Percentiles rank a stretch among this genome's conserved stretches.
Evolutionary conservation across 2,888 invertebrate species (phyloP).

Genomic region (Mantis religiosa): DNA sequence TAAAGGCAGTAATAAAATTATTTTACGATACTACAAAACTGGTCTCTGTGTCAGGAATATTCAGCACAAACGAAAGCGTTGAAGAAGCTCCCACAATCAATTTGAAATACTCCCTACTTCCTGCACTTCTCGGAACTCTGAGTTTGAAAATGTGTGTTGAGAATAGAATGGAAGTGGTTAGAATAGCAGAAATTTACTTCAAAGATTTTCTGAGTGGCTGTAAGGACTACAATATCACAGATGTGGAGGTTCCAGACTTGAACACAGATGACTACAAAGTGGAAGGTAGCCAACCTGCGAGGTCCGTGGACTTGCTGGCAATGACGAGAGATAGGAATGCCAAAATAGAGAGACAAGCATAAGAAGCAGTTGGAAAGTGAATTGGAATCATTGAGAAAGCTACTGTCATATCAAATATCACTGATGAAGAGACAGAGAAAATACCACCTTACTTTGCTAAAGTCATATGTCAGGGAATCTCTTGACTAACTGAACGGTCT

Average conservation of each 20-base stretch:
- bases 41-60: slow-evolving; percentile 76
- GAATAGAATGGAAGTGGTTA: slow-evolving; percentile 64
- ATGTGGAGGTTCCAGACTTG: slow-evolving; percentile 47
- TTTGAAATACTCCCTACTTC: slow-evolving; percentile 78
- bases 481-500: slow-evolving; percentile 77
- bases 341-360: slow-evolving; percentile 74
- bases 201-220: slow-evolving; percentile 80
- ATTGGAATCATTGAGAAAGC: slow-evolving; percentile 60
- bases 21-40: slow-evolving; percentile 79
- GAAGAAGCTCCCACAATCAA: slow-evolving; percentile 83
- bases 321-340: slow-evolving; percentile 26
- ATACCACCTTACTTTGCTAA: slow-evolving; percentile 73
- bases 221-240: slow-evolving; percentile 73
- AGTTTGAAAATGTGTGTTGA: slow-evolving; percentile 65
- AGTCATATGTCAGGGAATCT: slow-evolving; percentile 67
- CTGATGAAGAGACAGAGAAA: slow-evolving; percentile 75
- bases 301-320: slow-evolving; percentile 29
- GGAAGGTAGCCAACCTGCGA: not conserved
- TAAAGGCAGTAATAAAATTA: slow-evolving; percentile 65
- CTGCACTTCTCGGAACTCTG: slow-evolving; percentile 76
- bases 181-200: slow-evolving; percentile 79
- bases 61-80: slow-evolving; percentile 79
- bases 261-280: slow-evolving; percentile 32
- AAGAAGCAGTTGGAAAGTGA: slow-evolving; percentile 74
- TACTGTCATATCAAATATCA: slow-evolving; percentile 55